A percentile compares a stretch with the other conserved stretches of the same genome.
Evolutionary conservation across 2,888 invertebrate species (phyloP).

Genomic region (Spilarctia lutea): DNA sequence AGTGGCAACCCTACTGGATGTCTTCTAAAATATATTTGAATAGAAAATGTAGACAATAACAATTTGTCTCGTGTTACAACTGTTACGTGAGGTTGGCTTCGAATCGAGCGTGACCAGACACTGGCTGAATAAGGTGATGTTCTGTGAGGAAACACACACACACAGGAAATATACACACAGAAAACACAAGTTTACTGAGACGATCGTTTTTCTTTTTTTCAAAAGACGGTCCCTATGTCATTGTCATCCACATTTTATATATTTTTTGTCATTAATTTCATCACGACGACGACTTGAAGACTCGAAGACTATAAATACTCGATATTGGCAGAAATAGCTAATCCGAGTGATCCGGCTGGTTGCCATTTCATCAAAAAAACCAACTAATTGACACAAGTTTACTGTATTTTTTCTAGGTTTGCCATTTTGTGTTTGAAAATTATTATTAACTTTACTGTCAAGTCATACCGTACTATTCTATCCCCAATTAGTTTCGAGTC

Average conservation of each 20-base stretch:
- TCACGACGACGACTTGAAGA: too few relatives aligned
- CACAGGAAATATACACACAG: neutral
- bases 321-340: too few relatives aligned
- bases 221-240: too few relatives aligned
- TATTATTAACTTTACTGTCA: neutral
- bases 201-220: too few relatives aligned
- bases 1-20: slow-evolving; percentile 30
- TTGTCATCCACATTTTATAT: too few relatives aligned
- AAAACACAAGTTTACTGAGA: neutral
- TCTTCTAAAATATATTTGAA: slow-evolving; percentile 53
- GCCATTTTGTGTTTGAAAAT: neutral
- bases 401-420: neutral
- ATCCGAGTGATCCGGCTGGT: too few relatives aligned
- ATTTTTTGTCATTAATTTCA: too few relatives aligned
- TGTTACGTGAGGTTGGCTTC: slow-evolving; percentile 9
- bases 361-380: too few relatives aligned
- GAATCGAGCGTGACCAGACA: slow-evolving; percentile 20
- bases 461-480: neutral
- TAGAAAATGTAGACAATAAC: slow-evolving; percentile 59
- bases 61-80: slow-evolving; percentile 34
- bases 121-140: neutral
- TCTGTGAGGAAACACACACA: neutral
- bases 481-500: neutral
- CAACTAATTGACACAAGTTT: too few relatives aligned
- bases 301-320: too few relatives aligned